Evolutionary conservation across 2,888 invertebrate species (phyloP), one percentile per base, ranked within the genome.

Genomic region (Candidula unifasciata): DNA sequence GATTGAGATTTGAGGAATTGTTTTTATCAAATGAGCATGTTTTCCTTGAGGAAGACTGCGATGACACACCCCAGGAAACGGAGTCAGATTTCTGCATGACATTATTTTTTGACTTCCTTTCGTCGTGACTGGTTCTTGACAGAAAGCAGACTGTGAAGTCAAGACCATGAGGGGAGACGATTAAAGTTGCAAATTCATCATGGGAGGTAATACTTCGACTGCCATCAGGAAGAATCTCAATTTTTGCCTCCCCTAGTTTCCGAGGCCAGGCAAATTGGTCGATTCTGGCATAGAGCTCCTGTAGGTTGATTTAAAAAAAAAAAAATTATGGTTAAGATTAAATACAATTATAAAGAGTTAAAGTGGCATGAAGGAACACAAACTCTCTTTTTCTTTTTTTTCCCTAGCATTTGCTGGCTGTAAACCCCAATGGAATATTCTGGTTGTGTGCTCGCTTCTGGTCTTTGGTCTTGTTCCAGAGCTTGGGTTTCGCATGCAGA

Each of bases 141-240:
- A 92, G 86, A 81, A 90, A 91, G 77, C 91, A 91, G 10, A 92
- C 89, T 6, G 91, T 93, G 85, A 92, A 91, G 80, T 92, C 92
- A 80, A 89, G 89, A 0, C 88, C 86, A 82, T 92, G 92, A n/a
- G 91, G 87, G 21, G 92, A 91, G 16, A 93, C 87, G 24, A 90
- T 88, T 10, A 93, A 33, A 83, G 90, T 91, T 18, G 91, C 92
- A 86, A 88, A 92, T 73, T 92, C 92, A 86, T 92, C 91, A 66
- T 83, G 82, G 10, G 92, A 91, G 64, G 89, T 89, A 10, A 91
- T 86, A 27, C 90, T 83, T 1, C 90, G 83, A 83, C 91, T 89
- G 24, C 92, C 91, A 87, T 92, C 91, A n/a, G 88, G 88, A 8
- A 90, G 83, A 18, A 89, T 81, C 35, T 90, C 91, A 81, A 87